Evolutionary conservation across 1,140 invertebrate species (phyloP).

Genomic region (Cryptotermes secundus): DNA sequence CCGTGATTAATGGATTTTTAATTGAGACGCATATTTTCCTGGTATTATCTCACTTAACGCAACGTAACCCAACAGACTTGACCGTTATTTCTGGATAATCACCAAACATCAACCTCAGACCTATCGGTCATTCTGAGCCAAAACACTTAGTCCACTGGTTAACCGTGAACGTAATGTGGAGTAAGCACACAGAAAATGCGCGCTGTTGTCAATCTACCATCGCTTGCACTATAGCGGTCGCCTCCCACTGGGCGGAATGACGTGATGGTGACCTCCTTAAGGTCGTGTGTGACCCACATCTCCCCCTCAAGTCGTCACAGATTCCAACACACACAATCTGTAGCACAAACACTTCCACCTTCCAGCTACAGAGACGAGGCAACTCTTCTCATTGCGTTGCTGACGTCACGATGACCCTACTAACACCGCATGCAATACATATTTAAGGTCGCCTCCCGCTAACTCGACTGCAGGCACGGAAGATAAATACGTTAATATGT

Average conservation of each 20-base stretch:
- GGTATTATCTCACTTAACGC: no score
- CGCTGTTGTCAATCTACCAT: not conserved
- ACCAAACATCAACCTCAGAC: no score
- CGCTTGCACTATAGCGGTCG: not conserved
- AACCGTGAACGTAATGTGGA: no score
- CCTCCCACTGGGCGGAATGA: not conserved
- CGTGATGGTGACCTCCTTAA: slow-evolving; percentile 5
- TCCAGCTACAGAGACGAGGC: not conserved
- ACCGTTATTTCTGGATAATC: no score
- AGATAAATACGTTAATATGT: not conserved
- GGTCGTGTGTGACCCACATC: slow-evolving; percentile 16
- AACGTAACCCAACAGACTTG: no score
- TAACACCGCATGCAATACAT: not conserved
- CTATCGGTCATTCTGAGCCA: no score
- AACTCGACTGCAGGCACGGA: not conserved
- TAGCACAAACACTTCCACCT: slow-evolving; percentile 16
- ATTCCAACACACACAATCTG: slow-evolving; percentile 18
- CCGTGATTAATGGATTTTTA: no score
- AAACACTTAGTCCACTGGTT: no score
- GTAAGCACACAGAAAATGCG: not conserved
- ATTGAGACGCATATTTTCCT: no score
- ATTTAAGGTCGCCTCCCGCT: not conserved
- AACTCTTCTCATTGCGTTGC: not conserved
- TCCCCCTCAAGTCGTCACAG: not conserved
- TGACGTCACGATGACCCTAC: not conserved